Base-by-base conservation (phyloP, 1,140 invertebrate genomes). In the Gonatopus flavifemur region DNA sequence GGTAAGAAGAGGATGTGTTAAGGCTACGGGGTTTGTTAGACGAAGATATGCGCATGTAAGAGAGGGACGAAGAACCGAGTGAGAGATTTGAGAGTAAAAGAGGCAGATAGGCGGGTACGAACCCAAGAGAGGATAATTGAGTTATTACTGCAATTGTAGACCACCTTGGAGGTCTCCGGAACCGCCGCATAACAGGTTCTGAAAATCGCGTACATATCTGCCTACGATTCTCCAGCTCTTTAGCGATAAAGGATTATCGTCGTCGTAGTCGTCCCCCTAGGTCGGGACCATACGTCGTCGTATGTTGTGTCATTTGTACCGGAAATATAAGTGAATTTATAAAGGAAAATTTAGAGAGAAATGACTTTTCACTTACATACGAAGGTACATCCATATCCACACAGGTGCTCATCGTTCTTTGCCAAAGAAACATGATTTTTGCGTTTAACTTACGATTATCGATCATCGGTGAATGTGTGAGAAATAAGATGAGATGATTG, bases 141-240 rank as follows among this genome's bases (percentile, higher is more conserved):
- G 76, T 78, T 78, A 78, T 78, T 78, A 78, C 75, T 78, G 74
- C 76, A 78, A 78, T 78, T 77, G 76, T 78, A 78, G 76, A 78
- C 76, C 76, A 78, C 76, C 76, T 76, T 78, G 76, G 74, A 69
- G 70, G 72, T n/a, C 66, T 65, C 61, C 63, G 64, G 69, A 74
- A 74, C 72, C 69, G 66, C 70, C 66, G n/a, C n/a, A 69, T 74
- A 74, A 74, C 74, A 76, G 75, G 72, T 77, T 77, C 69, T 70
- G 69, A 74, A 76, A 77, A 76, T 76, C 69, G 66, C 67, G 63
- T 68, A 61, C 67, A 61, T 69, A 69, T 72, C 67, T 68, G 59
- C 68, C 69, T 71, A 70, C 69, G 65, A 69, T 71, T 71, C 69
- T 60, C 51, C 60, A 62, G 69, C 72, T 76, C 67, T 70, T 76